Evolutionary conservation across 1,140 invertebrate genomes (phyloP).

Genomic region (Aphelinus atriplicis): DNA sequence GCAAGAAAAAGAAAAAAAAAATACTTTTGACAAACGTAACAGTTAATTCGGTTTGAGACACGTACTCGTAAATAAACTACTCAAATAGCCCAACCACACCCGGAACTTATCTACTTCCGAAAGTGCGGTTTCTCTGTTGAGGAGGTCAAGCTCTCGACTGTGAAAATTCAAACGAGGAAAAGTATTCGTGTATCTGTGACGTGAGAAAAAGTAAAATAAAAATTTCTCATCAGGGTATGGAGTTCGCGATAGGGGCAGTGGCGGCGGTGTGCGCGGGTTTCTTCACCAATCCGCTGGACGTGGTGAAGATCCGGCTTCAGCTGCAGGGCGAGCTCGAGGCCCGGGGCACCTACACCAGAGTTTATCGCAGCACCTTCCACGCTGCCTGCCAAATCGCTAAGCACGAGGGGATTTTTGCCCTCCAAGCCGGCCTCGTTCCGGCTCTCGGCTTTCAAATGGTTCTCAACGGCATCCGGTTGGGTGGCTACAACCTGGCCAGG

Average conservation of each 20-base stretch:
- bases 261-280: constrained; percentile 73
- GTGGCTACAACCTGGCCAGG: constrained; percentile 78
- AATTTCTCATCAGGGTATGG: constrained; percentile 53
- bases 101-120: too few relatives aligned
- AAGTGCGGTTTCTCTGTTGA: too few relatives aligned
- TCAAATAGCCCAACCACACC: too few relatives aligned
- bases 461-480: constrained; percentile 78
- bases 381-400: constrained; percentile 73
- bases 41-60: too few relatives aligned
- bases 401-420: constrained; percentile 74
- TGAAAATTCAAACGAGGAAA: too few relatives aligned
- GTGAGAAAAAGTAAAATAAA: too few relatives aligned
- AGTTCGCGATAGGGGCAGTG: constrained; percentile 72
- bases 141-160: too few relatives aligned
- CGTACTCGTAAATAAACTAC: too few relatives aligned
- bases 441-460: constrained; percentile 79
- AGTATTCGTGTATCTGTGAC: too few relatives aligned
- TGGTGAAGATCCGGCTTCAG: constrained; percentile 90
- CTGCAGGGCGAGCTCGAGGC: constrained; percentile 88
- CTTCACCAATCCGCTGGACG: constrained; percentile 82
- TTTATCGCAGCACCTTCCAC: constrained; percentile 75
- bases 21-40: too few relatives aligned
- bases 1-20: too few relatives aligned
- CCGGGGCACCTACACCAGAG: constrained; percentile 71
- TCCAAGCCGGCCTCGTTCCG: constrained; percentile 89